phyloP scores from a whole-genome alignment of 37 sponge, comb jelly and placozoan genomes.

The Haliclona indistincta region DNA sequence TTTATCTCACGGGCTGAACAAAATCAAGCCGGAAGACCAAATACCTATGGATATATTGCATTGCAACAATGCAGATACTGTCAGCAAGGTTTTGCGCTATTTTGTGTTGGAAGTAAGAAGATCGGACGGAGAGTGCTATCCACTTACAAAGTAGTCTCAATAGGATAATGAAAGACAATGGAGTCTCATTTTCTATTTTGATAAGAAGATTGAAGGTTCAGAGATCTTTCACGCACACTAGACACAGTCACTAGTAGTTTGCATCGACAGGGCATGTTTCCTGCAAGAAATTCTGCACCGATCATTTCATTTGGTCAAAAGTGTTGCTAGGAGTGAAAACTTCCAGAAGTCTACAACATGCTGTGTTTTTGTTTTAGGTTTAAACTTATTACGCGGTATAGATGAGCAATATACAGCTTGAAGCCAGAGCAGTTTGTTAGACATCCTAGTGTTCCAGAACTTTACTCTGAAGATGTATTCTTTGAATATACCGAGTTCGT shows the following conservation, averaged over 20 bases:
- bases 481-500: conserved; percentile 23
- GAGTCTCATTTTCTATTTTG: conserved; percentile 31
- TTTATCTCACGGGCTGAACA: background rate
- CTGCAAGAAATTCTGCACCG: conserved; percentile 17
- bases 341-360: conserved; percentile 20
- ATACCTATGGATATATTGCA: background rate
- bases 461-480: too few relatives aligned
- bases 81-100: conserved; percentile 25
- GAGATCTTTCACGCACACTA: conserved; percentile 13
- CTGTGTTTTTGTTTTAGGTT: conserved; percentile 28
- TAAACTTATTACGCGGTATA: conserved; percentile 44
- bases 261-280: conserved; percentile 38
- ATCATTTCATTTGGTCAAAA: conserved; percentile 31
- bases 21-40: background rate
- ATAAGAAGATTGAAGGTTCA: conserved; percentile 15
- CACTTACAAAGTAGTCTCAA: conserved; percentile 32
- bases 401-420: conserved; percentile 40
- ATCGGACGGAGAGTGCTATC: conserved; percentile 15
- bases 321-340: too few relatives aligned
- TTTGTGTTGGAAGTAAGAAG: conserved; percentile 22
- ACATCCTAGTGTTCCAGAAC: too few relatives aligned
- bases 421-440: too few relatives aligned
- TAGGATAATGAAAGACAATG: conserved; percentile 11
- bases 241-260: conserved; percentile 26
- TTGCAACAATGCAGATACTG: conserved; percentile 6